Conservation (phyloP, 2,888 invertebrate species). For the Spicauda simplicius region DNA sequence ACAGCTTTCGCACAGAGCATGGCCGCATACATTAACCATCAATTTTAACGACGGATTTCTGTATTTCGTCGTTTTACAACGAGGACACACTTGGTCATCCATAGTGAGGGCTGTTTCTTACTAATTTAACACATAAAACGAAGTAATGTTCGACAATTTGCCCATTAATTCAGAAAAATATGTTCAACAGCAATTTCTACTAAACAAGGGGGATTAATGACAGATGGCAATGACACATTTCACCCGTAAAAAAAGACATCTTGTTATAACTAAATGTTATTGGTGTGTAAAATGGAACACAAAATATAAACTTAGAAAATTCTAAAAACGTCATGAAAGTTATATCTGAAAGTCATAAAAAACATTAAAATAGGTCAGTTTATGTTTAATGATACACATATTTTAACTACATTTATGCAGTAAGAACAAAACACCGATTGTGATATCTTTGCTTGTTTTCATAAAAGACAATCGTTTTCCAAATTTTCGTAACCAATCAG, state of each 20-base stretch:
- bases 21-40: constrained; percentile 99
- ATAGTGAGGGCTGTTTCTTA: constrained; percentile 61
- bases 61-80: constrained; percentile 98
- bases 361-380: too few species aligned
- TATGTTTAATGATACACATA: too few species aligned
- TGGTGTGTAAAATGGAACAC: too few species aligned
- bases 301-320: too few species aligned
- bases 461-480: background rate
- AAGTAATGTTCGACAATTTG: background rate
- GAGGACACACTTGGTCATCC: constrained; percentile 95
- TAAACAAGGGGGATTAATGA: background rate
- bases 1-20: constrained; percentile 98
- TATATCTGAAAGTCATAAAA: too few species aligned
- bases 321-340: too few species aligned
- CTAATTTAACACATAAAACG: background rate
- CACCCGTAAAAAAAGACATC: too few species aligned
- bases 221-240: background rate
- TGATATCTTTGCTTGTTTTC: background rate
- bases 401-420: too few species aligned
- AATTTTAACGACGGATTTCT: constrained; percentile 98
- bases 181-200: too few species aligned
- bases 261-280: too few species aligned
- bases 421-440: background rate
- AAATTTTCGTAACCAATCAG: background rate
- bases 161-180: background rate